Conservation (phyloP, 2,888 invertebrate species). For the Trissonchulus sp. region DNA sequence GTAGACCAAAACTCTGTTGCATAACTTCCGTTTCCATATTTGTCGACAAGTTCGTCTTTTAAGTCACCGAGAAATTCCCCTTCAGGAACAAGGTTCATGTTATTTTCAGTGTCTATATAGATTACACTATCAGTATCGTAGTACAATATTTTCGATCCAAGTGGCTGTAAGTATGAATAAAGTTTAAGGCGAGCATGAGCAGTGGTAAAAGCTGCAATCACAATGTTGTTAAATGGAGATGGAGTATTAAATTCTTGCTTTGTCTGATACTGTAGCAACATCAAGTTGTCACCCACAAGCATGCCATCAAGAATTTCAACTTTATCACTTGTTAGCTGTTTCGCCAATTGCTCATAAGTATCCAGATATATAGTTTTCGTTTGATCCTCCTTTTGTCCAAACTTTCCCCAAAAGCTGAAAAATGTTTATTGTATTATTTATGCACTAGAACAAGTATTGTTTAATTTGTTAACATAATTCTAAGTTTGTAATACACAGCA, state of each 20-base stretch:
- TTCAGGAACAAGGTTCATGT: neutral
- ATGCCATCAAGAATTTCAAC: neutral
- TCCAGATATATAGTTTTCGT: neutral
- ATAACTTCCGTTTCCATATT: neutral
- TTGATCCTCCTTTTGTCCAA: neutral
- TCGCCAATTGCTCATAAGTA: neutral
- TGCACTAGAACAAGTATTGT: too few species aligned
- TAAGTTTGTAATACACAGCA: too few species aligned
- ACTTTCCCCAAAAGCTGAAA: slow-evolving; percentile 15
- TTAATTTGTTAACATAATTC: too few species aligned
- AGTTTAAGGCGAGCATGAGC: slow-evolving; percentile 19
- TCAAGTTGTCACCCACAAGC: neutral
- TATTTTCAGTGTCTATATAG: neutral
- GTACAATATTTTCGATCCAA: neutral
- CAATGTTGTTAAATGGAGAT: neutral
- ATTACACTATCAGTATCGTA: slow-evolving; percentile 6
- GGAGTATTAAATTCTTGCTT: neutral
- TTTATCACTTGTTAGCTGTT: neutral
- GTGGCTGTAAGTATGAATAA: neutral
- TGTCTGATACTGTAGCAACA: neutral
- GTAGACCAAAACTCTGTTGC: neutral
- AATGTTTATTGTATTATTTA: neutral
- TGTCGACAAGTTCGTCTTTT: neutral
- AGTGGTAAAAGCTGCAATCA: slow-evolving; percentile 4
- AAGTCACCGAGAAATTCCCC: neutral